Conservation (phyloP, 1,140 invertebrate genomes). For the Harpegnathos saltator region DNA sequence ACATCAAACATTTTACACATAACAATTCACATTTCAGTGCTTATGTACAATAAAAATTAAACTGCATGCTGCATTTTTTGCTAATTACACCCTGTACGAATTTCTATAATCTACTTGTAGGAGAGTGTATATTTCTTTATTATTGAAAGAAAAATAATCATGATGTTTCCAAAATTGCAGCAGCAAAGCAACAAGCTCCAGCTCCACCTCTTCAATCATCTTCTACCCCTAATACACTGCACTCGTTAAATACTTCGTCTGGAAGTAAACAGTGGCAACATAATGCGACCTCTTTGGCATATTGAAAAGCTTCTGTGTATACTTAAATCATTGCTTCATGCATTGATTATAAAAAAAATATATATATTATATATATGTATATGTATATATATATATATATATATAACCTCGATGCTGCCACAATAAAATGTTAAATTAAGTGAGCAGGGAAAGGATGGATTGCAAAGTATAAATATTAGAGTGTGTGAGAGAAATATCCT, state of each 20-base stretch:
- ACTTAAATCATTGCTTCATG: constrained; percentile 65
- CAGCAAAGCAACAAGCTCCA: constrained; percentile 83
- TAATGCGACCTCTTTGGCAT: constrained; percentile 79
- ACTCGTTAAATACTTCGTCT: constrained; percentile 77
- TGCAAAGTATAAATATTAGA: constrained; percentile 18
- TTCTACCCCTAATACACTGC: constrained; percentile 77
- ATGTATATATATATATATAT: neutral
- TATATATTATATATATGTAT: constrained; percentile 2
- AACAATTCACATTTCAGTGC: constrained; percentile 18
- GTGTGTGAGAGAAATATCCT: neutral
- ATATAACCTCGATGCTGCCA: constrained; percentile 27
- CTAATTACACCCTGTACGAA: constrained; percentile 1
- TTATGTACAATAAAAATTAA: constrained; percentile 4
- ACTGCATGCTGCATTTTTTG: constrained; percentile 19
- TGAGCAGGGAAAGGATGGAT: constrained; percentile 47
- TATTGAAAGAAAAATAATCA: constrained; percentile 57
- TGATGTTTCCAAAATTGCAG: constrained; percentile 79
- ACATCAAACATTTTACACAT: constrained; percentile 8
- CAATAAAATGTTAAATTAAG: constrained; percentile 36
- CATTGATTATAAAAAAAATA: constrained; percentile 44
- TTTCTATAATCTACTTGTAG: neutral
- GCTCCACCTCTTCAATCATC: constrained; percentile 79
- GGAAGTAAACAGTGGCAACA: constrained; percentile 79
- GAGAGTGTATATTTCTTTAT: constrained; percentile 8
- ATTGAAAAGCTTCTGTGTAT: constrained; percentile 68